Evolutionary conservation across 2,797 vertebrate genomes (phyloP).

Genomic region (Micropoecilia bifurca): DNA sequence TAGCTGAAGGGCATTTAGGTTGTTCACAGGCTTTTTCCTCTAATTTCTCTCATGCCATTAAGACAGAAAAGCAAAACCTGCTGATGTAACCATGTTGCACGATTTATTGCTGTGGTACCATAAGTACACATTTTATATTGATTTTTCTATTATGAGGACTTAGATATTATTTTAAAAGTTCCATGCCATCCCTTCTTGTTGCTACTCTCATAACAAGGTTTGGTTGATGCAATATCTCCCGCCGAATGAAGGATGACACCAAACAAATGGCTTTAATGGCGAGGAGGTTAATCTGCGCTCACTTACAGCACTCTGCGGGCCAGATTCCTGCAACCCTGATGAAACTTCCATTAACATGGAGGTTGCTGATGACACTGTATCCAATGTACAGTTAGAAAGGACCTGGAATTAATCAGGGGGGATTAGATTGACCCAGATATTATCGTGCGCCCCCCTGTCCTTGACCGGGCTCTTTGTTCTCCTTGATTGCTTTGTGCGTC

Average conservation of each 20-base stretch:
- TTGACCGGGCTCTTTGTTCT: constrained; percentile 64
- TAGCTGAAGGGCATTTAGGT: constrained; percentile 21
- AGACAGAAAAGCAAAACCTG: not conserved
- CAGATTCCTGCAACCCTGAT: constrained; percentile 46
- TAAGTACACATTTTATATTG: constrained; percentile 9
- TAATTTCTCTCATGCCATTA: constrained; percentile 2
- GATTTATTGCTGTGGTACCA: not conserved
- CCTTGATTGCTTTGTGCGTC: constrained; percentile 63
- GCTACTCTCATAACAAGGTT: constrained; percentile 5
- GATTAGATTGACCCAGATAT: constrained; percentile 66
- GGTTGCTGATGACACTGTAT: constrained; percentile 65
- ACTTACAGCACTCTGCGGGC: constrained; percentile 36
- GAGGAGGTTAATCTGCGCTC: constrained; percentile 57
- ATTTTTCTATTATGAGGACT: constrained; percentile 19
- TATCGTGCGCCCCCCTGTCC: constrained; percentile 61
- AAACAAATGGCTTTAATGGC: constrained; percentile 43
- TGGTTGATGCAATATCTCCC: constrained; percentile 34
- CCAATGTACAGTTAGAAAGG: constrained; percentile 44
- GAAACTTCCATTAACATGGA: constrained; percentile 69
- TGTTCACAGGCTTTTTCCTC: constrained; percentile 6
- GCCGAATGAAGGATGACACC: constrained; percentile 31
- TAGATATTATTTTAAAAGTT: not conserved
- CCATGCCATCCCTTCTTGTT: not conserved
- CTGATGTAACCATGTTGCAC: not conserved
- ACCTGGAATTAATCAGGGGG: constrained; percentile 74